Percentiles rank a stretch among this genome's conserved stretches.
phyloP scores from a whole-genome alignment of 1,140 invertebrate species.

The Phthorimaea operculella region DNA sequence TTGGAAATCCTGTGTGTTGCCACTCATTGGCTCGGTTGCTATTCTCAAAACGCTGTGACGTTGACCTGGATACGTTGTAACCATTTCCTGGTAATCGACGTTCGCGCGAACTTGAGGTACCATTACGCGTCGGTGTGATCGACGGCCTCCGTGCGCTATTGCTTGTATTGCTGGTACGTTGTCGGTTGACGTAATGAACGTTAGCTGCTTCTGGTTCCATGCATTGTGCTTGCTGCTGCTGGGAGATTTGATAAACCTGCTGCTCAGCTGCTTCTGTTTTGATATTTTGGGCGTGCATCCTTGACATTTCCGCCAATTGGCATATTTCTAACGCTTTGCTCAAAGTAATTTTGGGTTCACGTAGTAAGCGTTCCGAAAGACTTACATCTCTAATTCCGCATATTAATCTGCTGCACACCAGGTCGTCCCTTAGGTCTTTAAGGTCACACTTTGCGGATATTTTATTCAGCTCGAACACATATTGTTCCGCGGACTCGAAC shows the following conservation, averaged over 20 bases:
- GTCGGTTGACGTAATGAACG: neutral
- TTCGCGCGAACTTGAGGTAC: too few species aligned
- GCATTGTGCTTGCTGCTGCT: neutral
- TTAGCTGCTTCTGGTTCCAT: neutral
- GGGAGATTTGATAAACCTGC: neutral
- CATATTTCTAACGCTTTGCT: constrained; percentile 13
- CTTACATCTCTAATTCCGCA: constrained; percentile 11
- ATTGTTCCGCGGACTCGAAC: constrained; percentile 17
- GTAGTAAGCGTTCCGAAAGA: constrained; percentile 5
- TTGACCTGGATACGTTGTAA: too few species aligned
- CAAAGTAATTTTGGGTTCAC: constrained; percentile 8
- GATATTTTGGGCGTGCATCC: constrained; percentile 7
- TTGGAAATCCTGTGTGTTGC: neutral
- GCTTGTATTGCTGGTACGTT: neutral
- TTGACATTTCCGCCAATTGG: constrained; percentile 9
- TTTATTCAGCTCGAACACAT: constrained; percentile 18
- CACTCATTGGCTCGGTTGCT: neutral
- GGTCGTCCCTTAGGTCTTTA: constrained; percentile 11
- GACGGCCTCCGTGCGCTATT: neutral
- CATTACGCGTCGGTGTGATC: neutral
- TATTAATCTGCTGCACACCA: constrained; percentile 16
- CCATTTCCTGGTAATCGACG: too few species aligned
- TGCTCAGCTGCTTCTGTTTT: constrained; percentile 5
- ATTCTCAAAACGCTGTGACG: too few species aligned
- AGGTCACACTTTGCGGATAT: constrained; percentile 22